Evolutionary conservation across 2,113 vertebrate genomes (phyloP).

Genomic region (Cercocebus atys): DNA sequence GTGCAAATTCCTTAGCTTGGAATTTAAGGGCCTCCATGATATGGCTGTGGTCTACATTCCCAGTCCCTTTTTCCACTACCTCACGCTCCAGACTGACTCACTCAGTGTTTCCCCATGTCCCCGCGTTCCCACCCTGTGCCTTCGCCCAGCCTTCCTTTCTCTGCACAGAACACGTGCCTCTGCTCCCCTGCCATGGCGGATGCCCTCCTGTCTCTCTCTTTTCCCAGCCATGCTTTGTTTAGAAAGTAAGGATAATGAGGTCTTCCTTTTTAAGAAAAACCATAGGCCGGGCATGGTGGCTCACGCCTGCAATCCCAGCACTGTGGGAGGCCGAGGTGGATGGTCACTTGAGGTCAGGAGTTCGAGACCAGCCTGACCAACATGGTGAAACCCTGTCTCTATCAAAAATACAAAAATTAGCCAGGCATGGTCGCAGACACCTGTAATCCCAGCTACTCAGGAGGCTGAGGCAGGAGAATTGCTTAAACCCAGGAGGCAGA

Average conservation of each 20-base stretch:
- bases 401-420: not conserved
- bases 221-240: not conserved
- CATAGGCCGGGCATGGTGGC: not conserved
- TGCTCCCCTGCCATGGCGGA: not conserved
- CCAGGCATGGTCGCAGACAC: not conserved
- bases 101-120: not conserved
- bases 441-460: not conserved
- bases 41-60: constrained; percentile 48
- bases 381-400: not conserved
- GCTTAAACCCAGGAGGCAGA: not conserved
- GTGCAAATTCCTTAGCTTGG: constrained; percentile 68
- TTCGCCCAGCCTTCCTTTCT: not conserved
- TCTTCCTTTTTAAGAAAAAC: not conserved
- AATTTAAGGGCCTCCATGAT: constrained; percentile 56
- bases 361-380: not conserved
- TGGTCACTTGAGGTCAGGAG: not conserved
- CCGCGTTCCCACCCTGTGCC: not conserved
- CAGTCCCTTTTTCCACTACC: constrained; percentile 51
- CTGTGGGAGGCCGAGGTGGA: not conserved
- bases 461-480: not conserved
- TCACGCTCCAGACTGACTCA: not conserved
- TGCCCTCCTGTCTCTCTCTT: not conserved
- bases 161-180: not conserved
- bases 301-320: not conserved
- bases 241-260: not conserved